Conservation (phyloP, 2,888 invertebrate genomes). For the Synanthedon vespiformis region DNA sequence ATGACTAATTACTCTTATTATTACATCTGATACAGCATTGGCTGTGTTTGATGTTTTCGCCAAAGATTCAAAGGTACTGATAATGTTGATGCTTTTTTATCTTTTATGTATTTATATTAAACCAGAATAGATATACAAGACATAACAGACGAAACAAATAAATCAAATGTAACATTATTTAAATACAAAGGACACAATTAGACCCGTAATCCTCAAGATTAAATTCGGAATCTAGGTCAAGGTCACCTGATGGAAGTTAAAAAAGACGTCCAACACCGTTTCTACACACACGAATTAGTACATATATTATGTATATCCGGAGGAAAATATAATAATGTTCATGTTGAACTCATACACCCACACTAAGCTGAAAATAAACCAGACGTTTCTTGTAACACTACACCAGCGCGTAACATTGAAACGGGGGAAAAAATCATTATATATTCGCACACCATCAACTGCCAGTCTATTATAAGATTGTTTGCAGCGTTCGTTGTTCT, state of each 20-base stretch:
- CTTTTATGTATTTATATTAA: no score
- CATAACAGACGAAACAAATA: no score
- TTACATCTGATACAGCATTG: no score
- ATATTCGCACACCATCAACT: constrained; percentile 22
- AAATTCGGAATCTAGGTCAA: constrained; percentile 44
- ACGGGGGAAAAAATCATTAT: constrained; percentile 23
- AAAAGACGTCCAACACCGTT: neutral
- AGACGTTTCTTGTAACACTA: constrained; percentile 58
- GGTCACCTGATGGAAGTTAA: constrained; percentile 33
- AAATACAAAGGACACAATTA: constrained; percentile 4
- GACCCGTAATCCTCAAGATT: constrained; percentile 8
- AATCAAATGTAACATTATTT: no score
- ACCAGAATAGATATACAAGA: no score
- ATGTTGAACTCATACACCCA: constrained; percentile 33
- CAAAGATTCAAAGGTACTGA: no score
- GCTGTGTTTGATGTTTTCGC: no score
- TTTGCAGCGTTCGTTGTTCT: neutral
- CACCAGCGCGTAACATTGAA: constrained; percentile 48
- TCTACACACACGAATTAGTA: constrained; percentile 1
- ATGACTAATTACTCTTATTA: no score
- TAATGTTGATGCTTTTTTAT: no score
- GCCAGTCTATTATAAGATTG: constrained; percentile 4
- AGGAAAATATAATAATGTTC: constrained; percentile 4
- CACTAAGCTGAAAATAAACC: constrained; percentile 58
- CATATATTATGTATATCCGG: neutral